These are phyloP conservation scores for Mythimna lalbum DNA, from an alignment of 2,888 invertebrate genomes.

Conservation along the genomic window DNA sequence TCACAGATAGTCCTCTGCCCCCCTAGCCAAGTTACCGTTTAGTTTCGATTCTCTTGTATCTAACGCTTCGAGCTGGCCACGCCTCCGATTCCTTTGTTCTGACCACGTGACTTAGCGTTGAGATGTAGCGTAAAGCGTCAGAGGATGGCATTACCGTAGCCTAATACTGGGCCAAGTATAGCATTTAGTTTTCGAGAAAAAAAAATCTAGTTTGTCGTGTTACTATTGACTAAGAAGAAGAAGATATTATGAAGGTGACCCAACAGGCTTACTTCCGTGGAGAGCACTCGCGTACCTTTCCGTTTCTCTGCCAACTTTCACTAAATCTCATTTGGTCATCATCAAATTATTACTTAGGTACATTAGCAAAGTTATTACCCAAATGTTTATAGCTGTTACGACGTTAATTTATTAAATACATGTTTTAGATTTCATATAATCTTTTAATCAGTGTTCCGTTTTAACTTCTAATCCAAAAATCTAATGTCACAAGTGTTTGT, in stretches of 20 bases:
- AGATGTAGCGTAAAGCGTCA: too few relatives aligned
- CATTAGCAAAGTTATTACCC: constrained; percentile 25
- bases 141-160: too few relatives aligned
- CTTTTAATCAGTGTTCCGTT: neutral
- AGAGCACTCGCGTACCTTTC: constrained; percentile 1
- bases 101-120: too few relatives aligned
- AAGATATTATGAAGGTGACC: neutral
- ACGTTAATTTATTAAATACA: neutral
- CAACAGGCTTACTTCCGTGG: neutral
- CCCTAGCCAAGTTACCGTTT: too few relatives aligned
- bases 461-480: neutral
- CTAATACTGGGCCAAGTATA: too few relatives aligned
- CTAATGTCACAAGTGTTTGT: too few relatives aligned
- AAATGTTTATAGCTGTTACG: constrained; percentile 6
- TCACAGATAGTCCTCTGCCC: too few relatives aligned
- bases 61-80: too few relatives aligned
- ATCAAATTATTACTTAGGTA: constrained; percentile 31
- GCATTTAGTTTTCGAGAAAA: too few relatives aligned
- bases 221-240: neutral
- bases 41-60: too few relatives aligned
- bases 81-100: too few relatives aligned
- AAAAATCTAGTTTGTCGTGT: too few relatives aligned
- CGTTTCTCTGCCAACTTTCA: constrained; percentile 39
- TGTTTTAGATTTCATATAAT: neutral
- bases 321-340: constrained; percentile 38